A percentile compares a stretch with the other conserved stretches of the same genome.
Evolutionary conservation across 1,140 invertebrate genomes (phyloP).

Genomic region (Megalonaias nervosa): DNA sequence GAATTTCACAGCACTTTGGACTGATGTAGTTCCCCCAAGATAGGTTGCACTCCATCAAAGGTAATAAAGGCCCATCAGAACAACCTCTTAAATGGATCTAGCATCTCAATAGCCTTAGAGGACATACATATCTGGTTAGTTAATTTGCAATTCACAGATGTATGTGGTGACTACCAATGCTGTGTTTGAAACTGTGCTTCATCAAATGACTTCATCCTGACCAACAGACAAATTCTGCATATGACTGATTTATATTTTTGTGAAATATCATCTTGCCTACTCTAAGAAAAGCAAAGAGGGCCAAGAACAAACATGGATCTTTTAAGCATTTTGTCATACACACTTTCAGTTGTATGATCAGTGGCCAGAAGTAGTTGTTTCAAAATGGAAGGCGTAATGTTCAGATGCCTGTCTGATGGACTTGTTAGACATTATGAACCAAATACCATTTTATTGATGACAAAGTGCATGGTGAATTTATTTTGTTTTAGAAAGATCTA

Average conservation of each 20-base stretch:
- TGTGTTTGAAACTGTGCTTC: conserved; percentile 12
- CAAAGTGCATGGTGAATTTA: conserved; percentile 17
- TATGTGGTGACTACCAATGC: not conserved
- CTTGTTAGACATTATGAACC: not conserved
- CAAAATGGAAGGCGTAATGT: not conserved
- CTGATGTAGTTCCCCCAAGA: not conserved
- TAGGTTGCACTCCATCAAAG: not conserved
- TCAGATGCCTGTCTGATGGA: not conserved
- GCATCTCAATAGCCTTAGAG: not conserved
- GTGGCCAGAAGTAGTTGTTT: not conserved
- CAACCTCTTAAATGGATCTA: not conserved
- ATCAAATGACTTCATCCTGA: not conserved
- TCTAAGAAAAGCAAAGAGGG: conserved; percentile 7
- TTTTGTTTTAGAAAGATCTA: conserved; percentile 28
- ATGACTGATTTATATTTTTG: not conserved
- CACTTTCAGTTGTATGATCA: not conserved
- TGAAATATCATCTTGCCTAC: conserved; percentile 7
- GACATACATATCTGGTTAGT: not conserved
- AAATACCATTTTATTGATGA: conserved; percentile 16
- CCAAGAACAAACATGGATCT: conserved; percentile 4
- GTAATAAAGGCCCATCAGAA: not conserved
- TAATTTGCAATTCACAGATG: not conserved
- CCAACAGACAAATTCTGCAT: not conserved
- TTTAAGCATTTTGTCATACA: too few relatives aligned
- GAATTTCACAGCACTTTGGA: not conserved